These are phyloP conservation scores for Morbakka virulenta DNA, from an alignment of 30 jellyfish, hydroid and myxozoan species.

Conservation along the genomic window DNA sequence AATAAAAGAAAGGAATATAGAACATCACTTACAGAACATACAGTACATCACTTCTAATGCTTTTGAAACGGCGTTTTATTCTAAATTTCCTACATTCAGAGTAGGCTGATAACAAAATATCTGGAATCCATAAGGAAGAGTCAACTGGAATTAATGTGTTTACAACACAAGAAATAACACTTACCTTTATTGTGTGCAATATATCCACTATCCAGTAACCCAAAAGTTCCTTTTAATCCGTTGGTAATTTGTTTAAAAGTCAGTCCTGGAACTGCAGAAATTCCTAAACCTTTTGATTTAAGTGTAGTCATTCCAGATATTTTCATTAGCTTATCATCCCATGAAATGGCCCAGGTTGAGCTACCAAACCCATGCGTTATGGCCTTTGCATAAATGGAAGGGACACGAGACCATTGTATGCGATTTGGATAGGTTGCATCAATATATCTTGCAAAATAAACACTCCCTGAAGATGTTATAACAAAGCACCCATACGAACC, in stretches of 20 bases:
- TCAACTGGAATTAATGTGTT: too few relatives aligned
- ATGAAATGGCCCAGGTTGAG: conserved; percentile 60
- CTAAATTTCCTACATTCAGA: too few relatives aligned
- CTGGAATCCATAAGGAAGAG: too few relatives aligned
- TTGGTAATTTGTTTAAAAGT: conserved; percentile 33
- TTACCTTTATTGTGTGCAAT: conserved; percentile 57
- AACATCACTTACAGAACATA: too few relatives aligned
- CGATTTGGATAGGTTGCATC: background rate
- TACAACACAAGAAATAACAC: too few relatives aligned
- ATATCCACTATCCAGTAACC: conserved; percentile 55
- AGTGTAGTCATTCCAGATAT: conserved; percentile 44
- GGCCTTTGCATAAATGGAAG: background rate
- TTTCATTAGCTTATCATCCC: conserved; percentile 51
- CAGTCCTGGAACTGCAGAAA: conserved; percentile 15
- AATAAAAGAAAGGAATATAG: too few relatives aligned
- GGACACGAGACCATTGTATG: background rate
- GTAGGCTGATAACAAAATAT: too few relatives aligned
- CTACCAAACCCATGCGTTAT: conserved; percentile 76
- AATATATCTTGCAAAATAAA: conserved; percentile 18
- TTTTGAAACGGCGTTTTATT: too few relatives aligned
- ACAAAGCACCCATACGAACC: conserved; percentile 76
- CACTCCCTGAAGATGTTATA: conserved; percentile 10
- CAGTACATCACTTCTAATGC: too few relatives aligned
- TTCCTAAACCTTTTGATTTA: conserved; percentile 54
- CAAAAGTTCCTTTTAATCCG: conserved; percentile 79